Evolutionary conservation across 2,797 vertebrate species (phyloP).

Genomic region (Oryzias dopingdopingensis): DNA sequence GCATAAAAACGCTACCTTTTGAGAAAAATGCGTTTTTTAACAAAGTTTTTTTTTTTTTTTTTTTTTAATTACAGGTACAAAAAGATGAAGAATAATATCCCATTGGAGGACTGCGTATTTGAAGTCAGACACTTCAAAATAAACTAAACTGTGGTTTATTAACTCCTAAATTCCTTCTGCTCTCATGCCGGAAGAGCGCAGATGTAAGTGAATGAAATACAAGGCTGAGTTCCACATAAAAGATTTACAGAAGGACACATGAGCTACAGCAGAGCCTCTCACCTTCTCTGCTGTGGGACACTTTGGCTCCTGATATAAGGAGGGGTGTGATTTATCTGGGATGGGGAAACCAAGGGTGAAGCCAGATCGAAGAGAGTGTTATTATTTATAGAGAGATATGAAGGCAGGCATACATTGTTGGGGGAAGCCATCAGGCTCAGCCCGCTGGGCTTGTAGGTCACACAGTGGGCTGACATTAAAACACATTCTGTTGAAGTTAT

Average conservation of each 20-base stretch:
- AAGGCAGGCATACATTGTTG: constrained; percentile 36
- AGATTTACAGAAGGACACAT: constrained; percentile 12
- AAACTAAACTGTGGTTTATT: too few relatives aligned
- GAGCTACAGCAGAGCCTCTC: constrained; percentile 18
- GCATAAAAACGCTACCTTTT: too few relatives aligned
- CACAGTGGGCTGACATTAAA: too few relatives aligned
- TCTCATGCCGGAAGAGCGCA: constrained; percentile 15
- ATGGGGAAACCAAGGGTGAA: constrained; percentile 47
- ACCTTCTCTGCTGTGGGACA: constrained; percentile 45
- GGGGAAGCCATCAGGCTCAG: constrained; percentile 32
- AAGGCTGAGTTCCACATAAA: constrained; percentile 17
- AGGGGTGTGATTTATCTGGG: constrained; percentile 52
- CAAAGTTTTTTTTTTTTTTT: too few relatives aligned
- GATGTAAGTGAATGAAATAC: constrained; percentile 7
- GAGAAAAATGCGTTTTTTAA: too few relatives aligned
- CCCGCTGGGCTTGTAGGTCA: not conserved
- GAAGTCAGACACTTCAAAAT: too few relatives aligned
- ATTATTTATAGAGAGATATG: constrained; percentile 60
- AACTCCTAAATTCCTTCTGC: not conserved
- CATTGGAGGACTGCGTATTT: too few relatives aligned
- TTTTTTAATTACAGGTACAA: too few relatives aligned
- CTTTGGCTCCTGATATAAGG: constrained; percentile 26
- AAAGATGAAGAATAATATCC: too few relatives aligned
- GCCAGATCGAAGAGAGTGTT: constrained; percentile 27
- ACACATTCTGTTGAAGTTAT: constrained; percentile 5